A percentile compares a stretch with the other conserved stretches of the same genome.
phyloP scores from a whole-genome alignment of 1,140 invertebrate species.

The Aporrectodea caliginosa region DNA sequence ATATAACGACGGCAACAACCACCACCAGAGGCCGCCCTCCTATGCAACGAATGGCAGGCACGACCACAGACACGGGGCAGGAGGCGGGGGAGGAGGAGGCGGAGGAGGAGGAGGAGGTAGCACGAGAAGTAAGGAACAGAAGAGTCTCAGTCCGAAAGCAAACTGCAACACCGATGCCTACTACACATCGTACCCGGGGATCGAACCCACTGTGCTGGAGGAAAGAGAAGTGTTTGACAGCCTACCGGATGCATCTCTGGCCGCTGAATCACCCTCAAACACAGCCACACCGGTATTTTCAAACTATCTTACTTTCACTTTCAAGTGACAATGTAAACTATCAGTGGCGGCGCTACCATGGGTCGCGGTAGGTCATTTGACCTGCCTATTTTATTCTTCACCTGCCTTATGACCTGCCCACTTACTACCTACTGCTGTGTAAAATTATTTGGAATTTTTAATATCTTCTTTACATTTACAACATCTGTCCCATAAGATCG shows the following conservation, averaged over 20 bases:
- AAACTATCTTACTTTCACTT: too few relatives aligned
- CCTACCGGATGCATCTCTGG: not conserved
- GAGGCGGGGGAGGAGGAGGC: not conserved
- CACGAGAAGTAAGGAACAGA: constrained; percentile 15
- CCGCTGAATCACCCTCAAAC: not conserved
- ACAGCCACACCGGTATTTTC: not conserved
- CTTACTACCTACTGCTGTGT: too few relatives aligned
- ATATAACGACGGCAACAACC: not conserved
- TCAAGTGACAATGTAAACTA: too few relatives aligned
- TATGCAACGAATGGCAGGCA: not conserved
- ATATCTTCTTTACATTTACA: too few relatives aligned
- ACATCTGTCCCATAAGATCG: too few relatives aligned
- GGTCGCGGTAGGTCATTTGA: too few relatives aligned
- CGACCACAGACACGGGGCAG: not conserved
- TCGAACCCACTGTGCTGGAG: not conserved
- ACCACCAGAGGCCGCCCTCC: not conserved
- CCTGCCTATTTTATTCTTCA: too few relatives aligned
- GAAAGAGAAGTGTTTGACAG: not conserved
- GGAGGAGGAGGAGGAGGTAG: not conserved
- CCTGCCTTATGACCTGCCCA: too few relatives aligned
- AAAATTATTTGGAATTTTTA: too few relatives aligned
- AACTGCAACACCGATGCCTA: not conserved
- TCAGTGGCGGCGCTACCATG: too few relatives aligned
- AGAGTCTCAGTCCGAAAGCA: constrained; percentile 16
- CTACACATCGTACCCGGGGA: not conserved